Conservation (phyloP, 2,797 vertebrate species). For the Pagetopsis macropterus region DNA sequence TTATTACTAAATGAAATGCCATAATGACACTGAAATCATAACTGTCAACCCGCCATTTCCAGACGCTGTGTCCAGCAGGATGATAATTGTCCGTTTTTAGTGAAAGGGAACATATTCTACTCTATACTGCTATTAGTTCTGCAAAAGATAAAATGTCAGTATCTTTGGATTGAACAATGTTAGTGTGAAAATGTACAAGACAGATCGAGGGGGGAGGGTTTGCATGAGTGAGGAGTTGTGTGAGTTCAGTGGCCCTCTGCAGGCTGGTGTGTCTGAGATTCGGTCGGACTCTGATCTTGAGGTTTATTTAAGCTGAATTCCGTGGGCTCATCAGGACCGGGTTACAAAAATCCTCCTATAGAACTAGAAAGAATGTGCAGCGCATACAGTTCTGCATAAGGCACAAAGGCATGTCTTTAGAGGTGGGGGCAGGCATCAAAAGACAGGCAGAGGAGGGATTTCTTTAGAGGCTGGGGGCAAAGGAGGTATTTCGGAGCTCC, state of each 20-base stretch:
- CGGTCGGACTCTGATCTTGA: conserved; percentile 80
- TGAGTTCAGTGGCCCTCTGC: conserved; percentile 72
- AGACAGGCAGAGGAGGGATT: conserved; percentile 82
- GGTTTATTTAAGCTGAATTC: conserved; percentile 87
- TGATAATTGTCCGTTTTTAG: conserved; percentile 23
- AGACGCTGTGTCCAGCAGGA: conserved; percentile 14
- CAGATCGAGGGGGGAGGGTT: conserved; percentile 12
- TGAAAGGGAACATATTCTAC: conserved; percentile 9
- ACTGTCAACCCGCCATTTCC: conserved; percentile 36
- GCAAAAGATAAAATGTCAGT: conserved; percentile 8
- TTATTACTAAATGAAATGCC: conserved; percentile 63
- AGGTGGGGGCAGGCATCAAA: conserved; percentile 82
- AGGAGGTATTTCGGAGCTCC: conserved; percentile 77
- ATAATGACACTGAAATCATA: conserved; percentile 45
- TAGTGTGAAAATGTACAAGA: conserved; percentile 39
- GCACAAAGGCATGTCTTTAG: conserved; percentile 86
- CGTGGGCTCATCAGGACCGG: conserved; percentile 81
- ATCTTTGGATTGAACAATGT: conserved; percentile 14
- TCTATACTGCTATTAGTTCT: conserved; percentile 11
- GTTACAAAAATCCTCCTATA: conserved; percentile 85
- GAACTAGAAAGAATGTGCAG: conserved; percentile 86
- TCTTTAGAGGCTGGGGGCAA: conserved; percentile 81
- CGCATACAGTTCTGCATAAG: conserved; percentile 84
- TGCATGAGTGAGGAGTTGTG: conserved; percentile 33
- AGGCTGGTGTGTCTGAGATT: conserved; percentile 75